Evolutionary conservation across 2,888 invertebrate species (phyloP).

Genomic region (Microctonus aethiopoides): DNA sequence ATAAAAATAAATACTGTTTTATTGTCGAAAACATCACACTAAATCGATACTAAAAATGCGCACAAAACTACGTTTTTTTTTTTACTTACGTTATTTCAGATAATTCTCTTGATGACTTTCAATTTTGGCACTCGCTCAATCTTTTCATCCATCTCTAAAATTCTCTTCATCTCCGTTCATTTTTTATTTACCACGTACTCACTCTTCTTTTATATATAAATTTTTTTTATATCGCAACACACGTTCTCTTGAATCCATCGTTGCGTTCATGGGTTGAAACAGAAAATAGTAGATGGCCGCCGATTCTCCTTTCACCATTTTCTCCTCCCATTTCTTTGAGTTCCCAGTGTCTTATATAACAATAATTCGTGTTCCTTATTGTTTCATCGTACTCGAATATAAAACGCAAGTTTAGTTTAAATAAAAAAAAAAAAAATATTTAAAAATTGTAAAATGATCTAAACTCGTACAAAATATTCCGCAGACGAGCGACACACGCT

Average conservation of each 20-base stretch:
- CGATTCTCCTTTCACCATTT: slow-evolving; percentile 22
- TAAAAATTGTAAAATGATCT: neutral
- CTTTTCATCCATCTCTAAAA: neutral
- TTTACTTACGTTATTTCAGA: slow-evolving; percentile 16
- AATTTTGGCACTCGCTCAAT: neutral
- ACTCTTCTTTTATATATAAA: neutral
- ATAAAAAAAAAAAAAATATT: neutral
- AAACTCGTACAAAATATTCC: slow-evolving; percentile 38
- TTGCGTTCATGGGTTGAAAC: slow-evolving; percentile 1
- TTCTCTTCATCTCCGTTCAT: slow-evolving; percentile 1
- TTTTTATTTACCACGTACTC: neutral
- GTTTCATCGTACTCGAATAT: too few relatives aligned
- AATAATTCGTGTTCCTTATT: too few relatives aligned
- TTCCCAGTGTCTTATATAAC: too few relatives aligned
- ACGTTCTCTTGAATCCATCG: slow-evolving; percentile 20
- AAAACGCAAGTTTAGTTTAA: neutral
- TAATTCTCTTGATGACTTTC: neutral
- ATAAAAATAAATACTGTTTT: neutral
- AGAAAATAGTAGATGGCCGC: slow-evolving; percentile 34
- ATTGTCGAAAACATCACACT: neutral
- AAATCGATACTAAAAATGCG: slow-evolving; percentile 19
- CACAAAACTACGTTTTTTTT: slow-evolving; percentile 12
- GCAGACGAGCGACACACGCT: slow-evolving; percentile 61
- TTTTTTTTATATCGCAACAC: neutral
- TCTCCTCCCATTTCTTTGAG: neutral